Evolutionary conservation across 2,113 vertebrate species (phyloP).

Genomic region (Hyaena hyaena): DNA sequence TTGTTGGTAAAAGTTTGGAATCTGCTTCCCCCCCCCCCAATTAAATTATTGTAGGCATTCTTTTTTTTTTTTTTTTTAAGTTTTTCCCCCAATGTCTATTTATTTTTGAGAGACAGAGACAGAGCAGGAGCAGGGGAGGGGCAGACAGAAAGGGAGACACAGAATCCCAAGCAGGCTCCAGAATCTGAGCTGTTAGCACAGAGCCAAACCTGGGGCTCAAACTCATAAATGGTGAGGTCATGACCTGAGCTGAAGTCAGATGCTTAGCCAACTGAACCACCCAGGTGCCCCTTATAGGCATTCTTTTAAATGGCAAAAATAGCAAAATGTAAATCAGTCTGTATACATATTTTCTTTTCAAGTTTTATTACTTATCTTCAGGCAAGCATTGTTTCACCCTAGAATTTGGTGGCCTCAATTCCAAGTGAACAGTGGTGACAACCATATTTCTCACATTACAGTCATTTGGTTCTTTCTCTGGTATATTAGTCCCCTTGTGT

Average conservation of each 20-base stretch:
- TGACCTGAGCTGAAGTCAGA: too few relatives aligned
- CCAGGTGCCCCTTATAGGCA: neutral
- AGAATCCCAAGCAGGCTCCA: too few relatives aligned
- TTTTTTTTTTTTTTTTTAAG: neutral
- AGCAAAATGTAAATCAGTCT: neutral
- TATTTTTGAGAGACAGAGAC: too few relatives aligned
- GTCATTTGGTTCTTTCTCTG: neutral
- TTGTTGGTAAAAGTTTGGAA: neutral
- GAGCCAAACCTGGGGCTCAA: too few relatives aligned
- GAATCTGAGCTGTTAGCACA: too few relatives aligned
- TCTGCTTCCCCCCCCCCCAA: neutral
- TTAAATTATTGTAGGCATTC: neutral
- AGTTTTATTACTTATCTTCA: neutral
- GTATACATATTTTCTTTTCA: neutral
- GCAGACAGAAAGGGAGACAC: too few relatives aligned
- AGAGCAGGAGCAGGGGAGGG: too few relatives aligned
- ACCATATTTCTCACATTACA: neutral
- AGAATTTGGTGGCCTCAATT: neutral
- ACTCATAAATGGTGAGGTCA: too few relatives aligned
- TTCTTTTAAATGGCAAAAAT: conserved; percentile 14
- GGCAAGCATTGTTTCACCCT: neutral
- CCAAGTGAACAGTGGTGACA: neutral
- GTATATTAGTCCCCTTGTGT: neutral
- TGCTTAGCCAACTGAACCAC: too few relatives aligned
- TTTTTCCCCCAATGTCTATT: too few relatives aligned